Conservation (phyloP, 1,140 invertebrate species). For the Anastatus disparis region DNA sequence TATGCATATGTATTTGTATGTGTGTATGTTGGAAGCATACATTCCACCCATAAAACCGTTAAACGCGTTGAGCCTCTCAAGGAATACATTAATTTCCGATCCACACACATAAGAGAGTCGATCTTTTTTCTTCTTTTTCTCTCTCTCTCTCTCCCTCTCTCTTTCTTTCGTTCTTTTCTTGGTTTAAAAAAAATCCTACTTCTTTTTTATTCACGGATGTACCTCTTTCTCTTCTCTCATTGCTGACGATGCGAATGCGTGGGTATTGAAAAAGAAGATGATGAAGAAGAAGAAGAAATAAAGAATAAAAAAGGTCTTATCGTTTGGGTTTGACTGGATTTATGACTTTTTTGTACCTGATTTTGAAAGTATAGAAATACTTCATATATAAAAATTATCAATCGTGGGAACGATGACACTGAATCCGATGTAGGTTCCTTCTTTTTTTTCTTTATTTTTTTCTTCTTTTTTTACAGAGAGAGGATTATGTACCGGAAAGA, state of each 20-base stretch:
- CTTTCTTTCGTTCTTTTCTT: background rate
- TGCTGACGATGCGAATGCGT: background rate
- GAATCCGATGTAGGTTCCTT: no score
- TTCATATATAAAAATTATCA: background rate
- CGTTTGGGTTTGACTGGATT: background rate
- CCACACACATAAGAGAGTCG: no score
- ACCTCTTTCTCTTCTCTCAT: background rate
- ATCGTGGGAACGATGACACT: background rate
- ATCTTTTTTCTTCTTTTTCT: background rate
- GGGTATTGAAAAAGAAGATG: background rate
- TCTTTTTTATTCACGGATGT: background rate
- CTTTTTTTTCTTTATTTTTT: no score
- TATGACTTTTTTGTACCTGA: background rate
- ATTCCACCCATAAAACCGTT: constrained; percentile 36
- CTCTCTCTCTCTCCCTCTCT: background rate
- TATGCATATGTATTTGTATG: no score
- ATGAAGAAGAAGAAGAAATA: no score
- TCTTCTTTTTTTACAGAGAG: no score
- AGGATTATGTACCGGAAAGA: background rate
- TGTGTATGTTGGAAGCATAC: background rate
- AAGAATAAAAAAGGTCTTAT: no score
- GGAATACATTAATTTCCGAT: constrained; percentile 32
- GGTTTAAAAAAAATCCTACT: background rate
- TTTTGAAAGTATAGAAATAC: background rate
- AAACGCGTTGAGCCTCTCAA: constrained; percentile 20